Base-by-base conservation (phyloP, 2,888 invertebrate genomes). In the Mythimna albipuncta region DNA sequence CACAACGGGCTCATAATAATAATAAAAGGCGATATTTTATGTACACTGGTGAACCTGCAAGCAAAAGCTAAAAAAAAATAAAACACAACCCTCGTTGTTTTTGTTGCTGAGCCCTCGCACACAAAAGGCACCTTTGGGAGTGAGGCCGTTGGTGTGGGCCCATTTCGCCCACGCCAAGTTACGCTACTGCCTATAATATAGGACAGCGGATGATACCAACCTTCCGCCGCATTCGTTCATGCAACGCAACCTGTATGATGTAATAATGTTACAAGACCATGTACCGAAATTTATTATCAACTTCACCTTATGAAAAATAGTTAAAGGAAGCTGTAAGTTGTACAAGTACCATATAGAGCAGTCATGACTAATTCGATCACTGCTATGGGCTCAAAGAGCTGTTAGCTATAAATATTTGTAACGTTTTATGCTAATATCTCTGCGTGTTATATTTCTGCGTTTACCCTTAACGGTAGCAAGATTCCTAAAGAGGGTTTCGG, bases 311-410 rank as follows among this genome's bases (percentile, higher is more conserved):
- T 58, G 68, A 79, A 70, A 68, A 72, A 70, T 69, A 10, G 58
- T 35, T 16, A 4, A 32, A 76, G 79, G 76, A 82, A 73, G 54
- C 50, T n/a, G 35, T 69, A 57, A 61, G 38, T 74, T 57, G n/a
- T n/a, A n/a, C 16, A 32, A 10, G 35, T 58, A n/a, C 75, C 84
- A 64, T 73, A 64, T 70, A 52, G 16, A 75, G 69, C 2, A 54
- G 16, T 41, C 10, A 26, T 19, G 21, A 44, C 16, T 69, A 52
- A 69, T 70, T 63, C 5, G 41, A 13, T 10, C 26, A 5, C 71
- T 69, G 44, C 57, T 65, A 66, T 64, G 9, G 44, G 62, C 26
- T 41, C 47, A 19, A 64, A 69, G 35, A 79, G 32, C 38, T 47
- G 68, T 63, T 35, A 32, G 38, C 58, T 26, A 67, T 71, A 77